phyloP scores from a whole-genome alignment of 2,888 invertebrate genomes.

The Caradrina kadenii region DNA sequence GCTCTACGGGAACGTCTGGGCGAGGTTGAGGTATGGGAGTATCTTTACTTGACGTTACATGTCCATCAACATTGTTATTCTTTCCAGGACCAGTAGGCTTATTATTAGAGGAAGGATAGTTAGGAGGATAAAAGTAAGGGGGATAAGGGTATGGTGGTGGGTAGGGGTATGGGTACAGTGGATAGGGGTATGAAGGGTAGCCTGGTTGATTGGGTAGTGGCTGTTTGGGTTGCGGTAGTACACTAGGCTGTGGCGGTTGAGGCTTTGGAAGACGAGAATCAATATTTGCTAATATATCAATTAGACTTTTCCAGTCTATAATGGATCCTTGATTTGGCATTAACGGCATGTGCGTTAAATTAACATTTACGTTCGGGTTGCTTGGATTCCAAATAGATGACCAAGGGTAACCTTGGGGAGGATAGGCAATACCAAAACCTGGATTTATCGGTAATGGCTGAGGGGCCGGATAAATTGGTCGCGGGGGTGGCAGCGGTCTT shows the following conservation, averaged over 20 bases:
- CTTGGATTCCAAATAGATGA: constrained; percentile 31
- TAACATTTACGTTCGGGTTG: constrained; percentile 25
- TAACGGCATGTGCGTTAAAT: constrained; percentile 25
- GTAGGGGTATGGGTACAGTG: constrained; percentile 44
- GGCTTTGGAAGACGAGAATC: constrained; percentile 27
- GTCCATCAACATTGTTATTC: no score
- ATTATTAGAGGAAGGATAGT: neutral
- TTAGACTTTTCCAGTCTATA: constrained; percentile 18
- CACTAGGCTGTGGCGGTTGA: neutral
- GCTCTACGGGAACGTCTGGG: neutral
- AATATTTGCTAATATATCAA: constrained; percentile 28
- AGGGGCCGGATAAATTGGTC: constrained; percentile 17
- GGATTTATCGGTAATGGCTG: constrained; percentile 27
- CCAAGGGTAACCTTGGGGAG: constrained; percentile 16
- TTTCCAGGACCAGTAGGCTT: neutral
- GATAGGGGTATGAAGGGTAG: constrained; percentile 22
- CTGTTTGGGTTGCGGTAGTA: neutral
- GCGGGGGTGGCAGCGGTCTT: constrained; percentile 20
- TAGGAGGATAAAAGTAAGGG: constrained; percentile 15
- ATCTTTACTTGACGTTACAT: no score
- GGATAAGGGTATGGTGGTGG: constrained; percentile 35
- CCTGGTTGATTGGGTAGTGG: neutral
- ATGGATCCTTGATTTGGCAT: constrained; percentile 8
- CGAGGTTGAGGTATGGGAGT: neutral
- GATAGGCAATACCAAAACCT: constrained; percentile 21